Evolutionary conservation across 2,888 invertebrate species (phyloP).

Genomic region (Hermaeophaga mercurialis): DNA sequence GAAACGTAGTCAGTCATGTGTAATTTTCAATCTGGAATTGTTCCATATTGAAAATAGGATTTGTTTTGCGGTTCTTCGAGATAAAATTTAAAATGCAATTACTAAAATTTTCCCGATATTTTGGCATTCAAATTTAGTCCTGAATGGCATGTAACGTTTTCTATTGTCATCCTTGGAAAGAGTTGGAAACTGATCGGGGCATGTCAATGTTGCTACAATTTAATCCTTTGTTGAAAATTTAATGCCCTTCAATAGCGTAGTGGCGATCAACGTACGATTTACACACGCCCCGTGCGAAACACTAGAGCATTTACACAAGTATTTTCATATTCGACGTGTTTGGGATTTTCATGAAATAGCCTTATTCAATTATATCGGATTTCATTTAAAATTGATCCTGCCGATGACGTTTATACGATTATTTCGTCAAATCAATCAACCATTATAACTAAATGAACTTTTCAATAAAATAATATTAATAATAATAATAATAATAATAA

Average conservation of each 20-base stretch:
- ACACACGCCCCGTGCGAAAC: not conserved
- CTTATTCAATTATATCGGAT: not conserved
- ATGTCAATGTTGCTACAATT: constrained; percentile 24
- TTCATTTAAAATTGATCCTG: not conserved
- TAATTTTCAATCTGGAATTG: too few relatives aligned
- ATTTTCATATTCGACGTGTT: not conserved
- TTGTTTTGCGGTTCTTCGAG: too few relatives aligned
- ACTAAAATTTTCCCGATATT: too few relatives aligned
- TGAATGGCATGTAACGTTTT: too few relatives aligned
- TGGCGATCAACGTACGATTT: not conserved
- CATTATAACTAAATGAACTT: too few relatives aligned
- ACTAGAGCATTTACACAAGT: not conserved
- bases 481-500: too few relatives aligned
- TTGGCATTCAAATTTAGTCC: too few relatives aligned
- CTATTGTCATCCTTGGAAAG: too few relatives aligned
- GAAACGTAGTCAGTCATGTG: not conserved
- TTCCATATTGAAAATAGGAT: too few relatives aligned
- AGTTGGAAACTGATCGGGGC: constrained; percentile 9
- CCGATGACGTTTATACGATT: not conserved
- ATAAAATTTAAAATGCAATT: too few relatives aligned
- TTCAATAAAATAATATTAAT: too few relatives aligned
- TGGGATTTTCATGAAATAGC: not conserved
- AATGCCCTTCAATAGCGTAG: not conserved
- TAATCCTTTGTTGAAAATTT: constrained; percentile 23
- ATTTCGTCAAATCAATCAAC: too few relatives aligned